These are phyloP conservation scores for Alces alces DNA, from an alignment of 2,113 vertebrate genomes.

Conservation along the genomic window DNA sequence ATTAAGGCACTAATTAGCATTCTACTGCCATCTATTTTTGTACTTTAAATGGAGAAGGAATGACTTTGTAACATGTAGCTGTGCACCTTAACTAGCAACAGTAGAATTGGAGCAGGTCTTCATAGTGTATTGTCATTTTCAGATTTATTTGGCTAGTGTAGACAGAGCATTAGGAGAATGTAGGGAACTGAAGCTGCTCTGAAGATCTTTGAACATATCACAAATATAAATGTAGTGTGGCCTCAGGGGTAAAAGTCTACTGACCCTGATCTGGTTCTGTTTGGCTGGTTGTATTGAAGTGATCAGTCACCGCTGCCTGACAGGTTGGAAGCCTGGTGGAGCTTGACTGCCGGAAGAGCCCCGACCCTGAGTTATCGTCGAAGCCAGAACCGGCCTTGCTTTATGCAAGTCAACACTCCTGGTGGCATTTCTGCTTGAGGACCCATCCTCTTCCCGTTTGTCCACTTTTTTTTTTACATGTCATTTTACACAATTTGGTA, in stretches of 20 bases:
- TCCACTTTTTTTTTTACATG: background rate
- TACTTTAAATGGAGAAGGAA: constrained; percentile 41
- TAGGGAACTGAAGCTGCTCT: background rate
- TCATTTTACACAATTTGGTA: background rate
- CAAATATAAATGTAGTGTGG: constrained; percentile 42
- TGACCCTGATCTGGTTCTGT: constrained; percentile 58
- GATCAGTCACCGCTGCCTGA: constrained; percentile 47
- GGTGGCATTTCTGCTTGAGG: constrained; percentile 15
- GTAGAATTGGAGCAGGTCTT: background rate
- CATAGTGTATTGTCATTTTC: background rate
- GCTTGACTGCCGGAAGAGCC: constrained; percentile 54
- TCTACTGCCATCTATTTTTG: constrained; percentile 12
- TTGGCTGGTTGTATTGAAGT: constrained; percentile 63
- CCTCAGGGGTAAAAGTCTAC: constrained; percentile 6
- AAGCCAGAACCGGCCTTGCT: constrained; percentile 41
- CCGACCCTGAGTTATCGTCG: constrained; percentile 62
- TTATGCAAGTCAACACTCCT: constrained; percentile 25
- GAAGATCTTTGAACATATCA: background rate
- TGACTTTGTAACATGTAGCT: constrained; percentile 17
- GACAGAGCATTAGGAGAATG: background rate
- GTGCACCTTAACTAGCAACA: background rate
- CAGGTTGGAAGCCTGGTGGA: background rate
- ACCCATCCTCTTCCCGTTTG: background rate
- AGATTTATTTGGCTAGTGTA: background rate
- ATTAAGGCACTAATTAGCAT: constrained; percentile 50